Evolutionary conservation across 2,797 vertebrate genomes (phyloP).

Genomic region (Naso thynnoides): DNA sequence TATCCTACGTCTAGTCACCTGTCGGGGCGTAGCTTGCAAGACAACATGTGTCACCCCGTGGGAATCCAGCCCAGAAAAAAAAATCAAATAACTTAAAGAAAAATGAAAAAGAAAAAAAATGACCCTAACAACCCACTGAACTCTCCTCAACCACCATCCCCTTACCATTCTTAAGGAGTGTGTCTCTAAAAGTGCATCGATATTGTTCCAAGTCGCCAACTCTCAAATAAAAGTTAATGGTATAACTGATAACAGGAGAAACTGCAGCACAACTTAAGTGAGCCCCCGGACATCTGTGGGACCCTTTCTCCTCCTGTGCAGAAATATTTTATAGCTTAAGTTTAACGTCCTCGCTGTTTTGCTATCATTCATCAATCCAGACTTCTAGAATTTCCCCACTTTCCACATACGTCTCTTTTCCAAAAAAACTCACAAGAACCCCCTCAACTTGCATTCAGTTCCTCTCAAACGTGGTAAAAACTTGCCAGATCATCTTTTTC

Average conservation of each 20-base stretch:
- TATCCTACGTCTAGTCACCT: conserved; percentile 73
- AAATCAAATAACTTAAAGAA: conserved; percentile 83
- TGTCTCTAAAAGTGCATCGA: conserved; percentile 96
- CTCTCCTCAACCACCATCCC: conserved; percentile 85
- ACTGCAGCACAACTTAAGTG: conserved; percentile 44
- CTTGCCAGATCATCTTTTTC: conserved; percentile 51
- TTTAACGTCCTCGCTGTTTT: conserved; percentile 37
- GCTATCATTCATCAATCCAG: conserved; percentile 24
- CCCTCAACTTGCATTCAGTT: conserved; percentile 38
- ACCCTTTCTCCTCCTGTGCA: conserved; percentile 39
- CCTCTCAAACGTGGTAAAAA: conserved; percentile 57
- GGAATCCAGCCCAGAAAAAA: conserved; percentile 86
- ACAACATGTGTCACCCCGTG: conserved; percentile 72
- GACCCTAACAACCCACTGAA: conserved; percentile 68
- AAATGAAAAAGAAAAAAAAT: conserved; percentile 60
- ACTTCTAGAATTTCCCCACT: conserved; percentile 41
- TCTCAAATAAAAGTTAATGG: conserved; percentile 53
- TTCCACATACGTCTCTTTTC: conserved; percentile 53
- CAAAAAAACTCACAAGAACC: conserved; percentile 23
- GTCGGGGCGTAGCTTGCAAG: conserved; percentile 74
- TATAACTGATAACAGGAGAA: conserved; percentile 61
- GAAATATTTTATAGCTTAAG: conserved; percentile 71
- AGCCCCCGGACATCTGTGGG: conserved; percentile 21
- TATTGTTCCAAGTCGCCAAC: conserved; percentile 71
- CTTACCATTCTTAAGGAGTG: conserved; percentile 89